phyloP scores from a whole-genome alignment of 2,888 invertebrate species.

The Limnephilus auricula region DNA sequence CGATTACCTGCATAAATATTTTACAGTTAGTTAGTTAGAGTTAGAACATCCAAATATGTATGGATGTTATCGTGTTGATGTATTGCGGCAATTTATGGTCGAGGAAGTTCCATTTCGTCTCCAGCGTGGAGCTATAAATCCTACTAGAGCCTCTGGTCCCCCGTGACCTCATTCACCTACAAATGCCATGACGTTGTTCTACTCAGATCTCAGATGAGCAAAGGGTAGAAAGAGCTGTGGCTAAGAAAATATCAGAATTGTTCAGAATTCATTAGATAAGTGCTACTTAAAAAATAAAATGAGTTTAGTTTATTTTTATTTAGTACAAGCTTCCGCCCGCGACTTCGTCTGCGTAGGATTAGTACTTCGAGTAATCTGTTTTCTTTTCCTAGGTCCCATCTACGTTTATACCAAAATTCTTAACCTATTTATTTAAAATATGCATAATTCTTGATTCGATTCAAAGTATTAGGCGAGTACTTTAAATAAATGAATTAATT shows the following conservation, averaged over 20 bases:
- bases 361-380: no score
- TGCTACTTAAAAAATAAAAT: neutral
- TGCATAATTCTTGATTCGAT: no score
- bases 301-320: neutral
- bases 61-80: neutral
- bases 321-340: no score
- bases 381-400: no score
- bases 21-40: no score
- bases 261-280: neutral
- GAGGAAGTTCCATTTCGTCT: conserved; percentile 4
- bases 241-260: neutral
- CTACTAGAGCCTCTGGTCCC: neutral
- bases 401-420: no score
- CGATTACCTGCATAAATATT: neutral
- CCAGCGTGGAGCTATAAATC: neutral
- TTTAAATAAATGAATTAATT: no score
- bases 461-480: no score
- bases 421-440: no score
- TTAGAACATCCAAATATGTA: neutral
- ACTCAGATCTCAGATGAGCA: neutral
- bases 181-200: neutral
- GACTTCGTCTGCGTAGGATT: no score
- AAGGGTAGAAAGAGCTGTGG: neutral
- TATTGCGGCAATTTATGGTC: conserved; percentile 9
- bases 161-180: neutral